A percentile compares a stretch with the other conserved stretches of the same genome.
phyloP scores from a whole-genome alignment of 2,797 vertebrate species.

The Labroides dimidiatus region DNA sequence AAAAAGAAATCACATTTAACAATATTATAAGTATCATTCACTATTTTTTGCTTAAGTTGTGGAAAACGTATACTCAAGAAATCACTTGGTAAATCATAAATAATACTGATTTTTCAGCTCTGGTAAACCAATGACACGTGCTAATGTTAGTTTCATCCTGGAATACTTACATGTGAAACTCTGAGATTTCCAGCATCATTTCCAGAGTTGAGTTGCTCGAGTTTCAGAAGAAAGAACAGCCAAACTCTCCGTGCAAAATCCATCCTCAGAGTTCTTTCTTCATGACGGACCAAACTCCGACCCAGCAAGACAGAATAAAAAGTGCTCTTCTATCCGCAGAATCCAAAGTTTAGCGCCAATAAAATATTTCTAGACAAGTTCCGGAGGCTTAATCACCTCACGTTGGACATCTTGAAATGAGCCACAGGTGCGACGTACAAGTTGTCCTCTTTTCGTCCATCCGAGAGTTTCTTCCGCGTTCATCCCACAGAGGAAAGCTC shows the following conservation, averaged over 20 bases:
- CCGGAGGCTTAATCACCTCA: constrained; percentile 38
- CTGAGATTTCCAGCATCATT: constrained; percentile 75
- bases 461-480: constrained; percentile 19
- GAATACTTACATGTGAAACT: constrained; percentile 82
- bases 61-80: no score
- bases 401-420: constrained; percentile 50
- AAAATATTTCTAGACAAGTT: constrained; percentile 28
- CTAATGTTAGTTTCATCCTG: no score
- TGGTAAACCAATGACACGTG: no score
- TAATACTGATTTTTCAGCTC: no score
- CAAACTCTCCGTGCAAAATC: constrained; percentile 67
- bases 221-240: constrained; percentile 57
- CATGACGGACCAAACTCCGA: constrained; percentile 50
- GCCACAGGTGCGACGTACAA: constrained; percentile 34
- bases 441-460: constrained; percentile 32
- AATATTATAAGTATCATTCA: no score
- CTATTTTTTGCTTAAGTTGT: no score
- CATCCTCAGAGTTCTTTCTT: constrained; percentile 60
- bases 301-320: constrained; percentile 15
- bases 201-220: constrained; percentile 68
- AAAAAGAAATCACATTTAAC: no score
- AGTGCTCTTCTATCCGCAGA: constrained; percentile 17
- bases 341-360: constrained; percentile 42
- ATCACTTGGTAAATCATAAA: no score
- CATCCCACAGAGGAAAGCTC: constrained; percentile 49